Base-by-base conservation (phyloP, 2,797 vertebrate species). In the Gastrophryne carolinensis region DNA sequence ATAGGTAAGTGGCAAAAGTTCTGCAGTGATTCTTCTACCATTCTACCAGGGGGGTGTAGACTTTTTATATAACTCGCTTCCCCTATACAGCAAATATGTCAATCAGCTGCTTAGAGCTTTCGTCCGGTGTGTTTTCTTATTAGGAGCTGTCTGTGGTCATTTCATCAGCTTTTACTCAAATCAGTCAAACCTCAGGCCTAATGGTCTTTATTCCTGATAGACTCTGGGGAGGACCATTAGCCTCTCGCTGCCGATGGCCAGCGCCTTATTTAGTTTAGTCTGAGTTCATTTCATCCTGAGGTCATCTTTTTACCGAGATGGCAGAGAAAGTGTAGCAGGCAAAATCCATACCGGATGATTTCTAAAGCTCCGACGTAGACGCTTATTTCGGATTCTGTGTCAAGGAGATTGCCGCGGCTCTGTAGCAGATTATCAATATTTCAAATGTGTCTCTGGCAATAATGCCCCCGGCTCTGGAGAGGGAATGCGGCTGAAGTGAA, bases 221-320 rank as follows among this genome's bases (percentile, higher is more conserved):
- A 47, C 67, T 77, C 67, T 9, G 64, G 75, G 66, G 60, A 65
- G 32, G 50, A 21, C 66, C 75, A 77, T 77, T 71, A 77, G 60
- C 57, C 53, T 56, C 27, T 21, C 52, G n/a, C 53, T 57, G 34
- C 50, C 58, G 49, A 21, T 49, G 66, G 57, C 27, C 49, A 11
- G 13, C 35, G 72, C 54, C 26, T 71, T 82, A 0, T 41, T 23
- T 79, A 0, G 30, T 67, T 49, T 75, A 47, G 27, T 63, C 76
- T 13, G 73, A 77, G 17, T 70, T 60, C 53, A 71, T 44, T 35
- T 53, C 57, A 71, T 44, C 50, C 39, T 64, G 52, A 79, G 52
- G 52, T 71, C 52, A 58, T 79, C 44, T 80, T 72, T 65, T 77
- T 27, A 65, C 50, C 19, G 49, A 71, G 49, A 63, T 67, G 58